Base-by-base conservation (phyloP, 1,140 invertebrate species). In the Drosophila pseudoobscura region DNA sequence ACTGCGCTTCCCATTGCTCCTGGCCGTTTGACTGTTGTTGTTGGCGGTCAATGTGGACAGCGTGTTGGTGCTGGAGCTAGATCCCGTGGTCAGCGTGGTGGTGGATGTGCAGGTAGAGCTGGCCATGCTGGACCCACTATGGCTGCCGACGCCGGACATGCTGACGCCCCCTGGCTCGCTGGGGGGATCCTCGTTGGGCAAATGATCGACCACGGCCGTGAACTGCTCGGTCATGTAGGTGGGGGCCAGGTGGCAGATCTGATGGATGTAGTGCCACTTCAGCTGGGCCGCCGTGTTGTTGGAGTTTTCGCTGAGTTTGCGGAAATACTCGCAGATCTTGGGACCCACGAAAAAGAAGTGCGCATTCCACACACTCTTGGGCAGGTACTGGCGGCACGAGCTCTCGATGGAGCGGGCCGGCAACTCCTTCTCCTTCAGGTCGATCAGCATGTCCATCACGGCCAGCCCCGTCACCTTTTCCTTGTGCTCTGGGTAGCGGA, bases 391-490 rank as follows among this genome's bases (percentile, higher is more conserved):
- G 87, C 95, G 96, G 64, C 96, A 97, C 64, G 96, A 94, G 63
- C 93, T 94, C 83, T 96, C 94, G 5, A 97, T 94, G 57, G 93
- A 92, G 72, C 95, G 94, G 20, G 92, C 91, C 11, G 93, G 88
- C 47, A 94, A 88, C 49, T 94, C 93, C 75, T 96, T 94, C 87
- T 97, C 96, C 91, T 96, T 95, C 60, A 94, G 93, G 11, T 95
- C 95, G 72, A 94, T 94, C 85, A 94, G 96, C 96, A 97, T 97
- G 91, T 97, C 96, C 60, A 95, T 94, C 41, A 97, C 96, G 8
- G 96, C 96, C 41, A 98, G 92, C 0, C 97, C 97, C 47, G 97
- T 92, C 0, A 97, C 92, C 92, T 96, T 94, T 50, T 94, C 92
- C 90, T 95, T 95, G 70, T 95, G 94, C 64, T 94, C 94, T 39